Base-by-base conservation (phyloP, 2,113 vertebrate species). In the Struthidea cinerea region DNA sequence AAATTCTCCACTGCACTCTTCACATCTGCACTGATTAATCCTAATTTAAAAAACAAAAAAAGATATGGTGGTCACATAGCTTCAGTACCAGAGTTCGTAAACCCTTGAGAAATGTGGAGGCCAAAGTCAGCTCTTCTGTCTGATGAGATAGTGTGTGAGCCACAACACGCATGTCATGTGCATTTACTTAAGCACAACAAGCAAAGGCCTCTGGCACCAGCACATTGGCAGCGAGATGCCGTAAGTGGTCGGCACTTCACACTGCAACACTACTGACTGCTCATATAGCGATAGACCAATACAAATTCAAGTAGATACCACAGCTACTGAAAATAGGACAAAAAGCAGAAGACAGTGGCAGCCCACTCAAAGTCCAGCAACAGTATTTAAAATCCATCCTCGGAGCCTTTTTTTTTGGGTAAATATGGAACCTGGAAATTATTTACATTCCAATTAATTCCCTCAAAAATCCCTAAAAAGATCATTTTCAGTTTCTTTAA, bases 151-250 rank as follows among this genome's bases (percentile, higher is more conserved):
- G 6, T 52, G 32, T n/a, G 44, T 2, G 8, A 87, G 42, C n/a
- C 7, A 1, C 32, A 89, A 55, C 27, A 41, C 13, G 39, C 41
- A 22, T 26, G 53, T 88, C 80, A 91, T 47, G 61, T 10, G 30
- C 15, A 92, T 42, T 80, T 52, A 94, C 20, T 63, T 78, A 70
- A 79, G 81, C 64, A 91, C 28, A 86, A 90, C 1, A 1, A 76
- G 33, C 28, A 94, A 94, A 42, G n/a, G 85, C 57, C 79, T 63
- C 88, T 90, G 90, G 76, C 79, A 94, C 78, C 55, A 94, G 76
- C 85, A 78, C 56, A 93, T 11, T 53, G 82, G 50, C 71, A 89
- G 41, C 42, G 64, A 76, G 41, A 74, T 23, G 52, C 46, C 21
- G 0, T 68, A 87, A 89, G 32, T 53, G 83, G 77, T 53, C 41